phyloP scores from a whole-genome alignment of 2,113 vertebrate genomes.

The Gadus macrocephalus region DNA sequence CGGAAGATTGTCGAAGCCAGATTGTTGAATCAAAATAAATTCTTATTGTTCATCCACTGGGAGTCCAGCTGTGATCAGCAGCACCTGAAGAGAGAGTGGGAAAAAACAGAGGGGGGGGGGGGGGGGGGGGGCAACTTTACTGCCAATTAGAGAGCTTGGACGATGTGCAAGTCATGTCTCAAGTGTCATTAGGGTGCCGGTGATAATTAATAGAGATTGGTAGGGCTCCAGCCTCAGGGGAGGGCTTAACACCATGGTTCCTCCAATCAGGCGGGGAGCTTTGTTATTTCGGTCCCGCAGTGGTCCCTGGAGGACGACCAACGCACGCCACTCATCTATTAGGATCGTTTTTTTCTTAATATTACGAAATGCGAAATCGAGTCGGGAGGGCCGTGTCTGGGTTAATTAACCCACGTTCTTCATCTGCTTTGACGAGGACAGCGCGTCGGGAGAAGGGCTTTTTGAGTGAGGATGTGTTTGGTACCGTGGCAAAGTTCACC shows the following conservation, averaged over 20 bases:
- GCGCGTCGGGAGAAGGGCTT: too few species aligned
- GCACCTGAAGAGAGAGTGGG: constrained; percentile 11
- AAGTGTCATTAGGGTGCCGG: constrained; percentile 31
- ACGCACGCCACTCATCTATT: background rate
- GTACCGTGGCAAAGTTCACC: too few species aligned
- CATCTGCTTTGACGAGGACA: too few species aligned
- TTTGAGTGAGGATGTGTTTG: too few species aligned
- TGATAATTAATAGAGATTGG: constrained; percentile 24
- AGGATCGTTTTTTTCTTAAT: too few species aligned
- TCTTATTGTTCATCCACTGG: background rate
- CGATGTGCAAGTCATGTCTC: constrained; percentile 42
- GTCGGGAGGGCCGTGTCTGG: too few species aligned
- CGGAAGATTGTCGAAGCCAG: background rate
- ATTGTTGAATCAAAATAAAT: background rate
- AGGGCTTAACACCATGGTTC: constrained; percentile 15
- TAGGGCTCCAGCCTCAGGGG: constrained; percentile 2
- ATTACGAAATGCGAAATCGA: too few species aligned
- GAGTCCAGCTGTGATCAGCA: background rate
- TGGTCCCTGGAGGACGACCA: constrained; percentile 19
- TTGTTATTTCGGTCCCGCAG: constrained; percentile 28
- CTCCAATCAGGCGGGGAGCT: constrained; percentile 28
- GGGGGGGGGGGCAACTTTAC: constrained; percentile 2
- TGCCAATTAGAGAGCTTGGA: constrained; percentile 33
- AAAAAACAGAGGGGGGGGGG: too few species aligned
- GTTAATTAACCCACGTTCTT: too few species aligned